Evolutionary conservation across 2,797 vertebrate genomes (phyloP), one percentile per base, ranked within the genome.

Genomic region (Chelonia mydas): DNA sequence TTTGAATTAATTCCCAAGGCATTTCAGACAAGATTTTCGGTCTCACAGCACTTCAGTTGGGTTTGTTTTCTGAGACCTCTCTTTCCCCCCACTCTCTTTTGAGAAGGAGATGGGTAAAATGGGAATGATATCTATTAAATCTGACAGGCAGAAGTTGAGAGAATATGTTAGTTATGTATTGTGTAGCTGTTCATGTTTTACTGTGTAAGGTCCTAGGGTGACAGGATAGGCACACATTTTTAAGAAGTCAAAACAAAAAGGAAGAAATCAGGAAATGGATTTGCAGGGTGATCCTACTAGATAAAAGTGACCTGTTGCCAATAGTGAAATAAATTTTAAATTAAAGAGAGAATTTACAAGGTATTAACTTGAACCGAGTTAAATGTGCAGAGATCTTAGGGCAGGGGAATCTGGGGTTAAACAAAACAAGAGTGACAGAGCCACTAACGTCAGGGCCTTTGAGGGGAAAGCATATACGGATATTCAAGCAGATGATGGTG

Each of bases 261-360:
- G 81, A 93, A 81, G 53, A 79, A 81, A 90, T 65, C 1, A 93
- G 47, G 89, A 93, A 95, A 92, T 88, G 25, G 94, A n/a, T 92
- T 91, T 53, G 55, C 83, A 82, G 78, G 74, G 95, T 94, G 86
- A 97, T 95, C 90, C 97, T 90, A 89, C 84, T 81, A 25, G 19
- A 37, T 72, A 72, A 72, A 41, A 41, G 37, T 72, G 21, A 87
- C 31, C 50, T 57, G 88, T 41, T 83, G 55, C 74, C 84, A 89
- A 90, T 19, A 91, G 89, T 89, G 79, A 94, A 92, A 92, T 84
- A 96, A 95, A 96, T 7, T 54, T 16, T 4, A 37, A 90, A 87
- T 81, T 53, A 37, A 88, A 86, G 89, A 28, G 47, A 88, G 47
- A 94, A 82, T 72, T 93, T 89, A 51, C 77, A 41, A 3, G 11